phyloP scores from a whole-genome alignment of 2,888 invertebrate species.

The Mythimna lalbum region DNA sequence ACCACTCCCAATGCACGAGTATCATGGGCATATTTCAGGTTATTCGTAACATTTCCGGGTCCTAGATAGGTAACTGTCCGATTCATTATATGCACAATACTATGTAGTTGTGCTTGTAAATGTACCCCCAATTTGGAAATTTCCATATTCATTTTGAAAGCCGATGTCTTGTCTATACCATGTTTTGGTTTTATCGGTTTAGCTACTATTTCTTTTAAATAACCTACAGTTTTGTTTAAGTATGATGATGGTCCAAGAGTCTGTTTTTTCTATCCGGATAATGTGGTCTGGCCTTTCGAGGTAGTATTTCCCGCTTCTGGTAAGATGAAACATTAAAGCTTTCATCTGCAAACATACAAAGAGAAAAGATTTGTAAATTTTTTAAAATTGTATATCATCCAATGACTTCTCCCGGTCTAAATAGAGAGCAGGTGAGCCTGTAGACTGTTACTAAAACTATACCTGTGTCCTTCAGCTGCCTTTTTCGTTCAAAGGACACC shows the following conservation, averaged over 20 bases:
- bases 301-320: rapidly evolving
- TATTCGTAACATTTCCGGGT: background rate
- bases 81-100: background rate
- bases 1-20: background rate
- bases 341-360: background rate
- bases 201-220: background rate
- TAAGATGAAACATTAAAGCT: background rate
- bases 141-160: background rate
- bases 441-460: no score
- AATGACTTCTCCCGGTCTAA: no score
- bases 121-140: background rate
- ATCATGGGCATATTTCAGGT: background rate
- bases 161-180: background rate
- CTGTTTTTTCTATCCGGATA: background rate
- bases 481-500: no score
- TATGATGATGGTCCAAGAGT: background rate
- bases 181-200: background rate
- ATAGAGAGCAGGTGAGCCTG: no score
- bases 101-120: background rate
- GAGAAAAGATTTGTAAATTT: no score
- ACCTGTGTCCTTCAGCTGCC: no score
- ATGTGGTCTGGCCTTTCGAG: conserved; percentile 6
- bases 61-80: background rate
- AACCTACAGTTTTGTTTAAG: background rate
- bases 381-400: no score